These are phyloP conservation scores for Leptodirus hochenwartii DNA, from an alignment of 2,888 invertebrate species.

Conservation along the genomic window DNA sequence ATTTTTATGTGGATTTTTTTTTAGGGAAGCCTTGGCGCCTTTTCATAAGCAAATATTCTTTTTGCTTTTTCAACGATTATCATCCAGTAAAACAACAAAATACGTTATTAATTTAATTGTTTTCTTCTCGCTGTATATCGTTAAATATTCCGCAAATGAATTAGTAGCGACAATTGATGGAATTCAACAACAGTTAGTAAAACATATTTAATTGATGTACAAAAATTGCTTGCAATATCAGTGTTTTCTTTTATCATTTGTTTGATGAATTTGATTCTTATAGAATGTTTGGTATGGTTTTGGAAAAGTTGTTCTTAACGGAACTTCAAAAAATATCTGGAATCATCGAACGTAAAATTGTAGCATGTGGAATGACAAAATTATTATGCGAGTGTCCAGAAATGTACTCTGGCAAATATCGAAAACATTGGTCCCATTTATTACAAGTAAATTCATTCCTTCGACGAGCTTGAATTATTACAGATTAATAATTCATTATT, in stretches of 20 bases:
- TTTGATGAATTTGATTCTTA: too few relatives aligned
- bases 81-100: constrained; percentile 88
- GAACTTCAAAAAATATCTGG: constrained; percentile 80
- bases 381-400: constrained; percentile 61
- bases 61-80: constrained; percentile 81
- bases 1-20: constrained; percentile 17
- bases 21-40: constrained; percentile 49
- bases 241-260: background rate
- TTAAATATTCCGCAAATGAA: constrained; percentile 57
- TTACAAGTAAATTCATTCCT: constrained; percentile 29
- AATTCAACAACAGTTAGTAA: constrained; percentile 71
- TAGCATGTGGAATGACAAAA: constrained; percentile 76
- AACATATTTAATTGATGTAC: constrained; percentile 12
- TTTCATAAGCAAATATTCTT: constrained; percentile 79
- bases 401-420: constrained; percentile 49
- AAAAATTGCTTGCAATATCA: constrained; percentile 1
- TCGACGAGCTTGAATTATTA: background rate
- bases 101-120: constrained; percentile 80
- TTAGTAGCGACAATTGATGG: constrained; percentile 66
- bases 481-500: constrained; percentile 21
- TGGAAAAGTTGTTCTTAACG: constrained; percentile 71
- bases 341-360: constrained; percentile 69
- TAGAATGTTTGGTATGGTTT: constrained; percentile 91
- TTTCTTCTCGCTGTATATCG: constrained; percentile 74
- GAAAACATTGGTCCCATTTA: constrained; percentile 38